Base-by-base conservation (phyloP, 2,113 vertebrate genomes). In the Rhinolophus ferrumequinum region DNA sequence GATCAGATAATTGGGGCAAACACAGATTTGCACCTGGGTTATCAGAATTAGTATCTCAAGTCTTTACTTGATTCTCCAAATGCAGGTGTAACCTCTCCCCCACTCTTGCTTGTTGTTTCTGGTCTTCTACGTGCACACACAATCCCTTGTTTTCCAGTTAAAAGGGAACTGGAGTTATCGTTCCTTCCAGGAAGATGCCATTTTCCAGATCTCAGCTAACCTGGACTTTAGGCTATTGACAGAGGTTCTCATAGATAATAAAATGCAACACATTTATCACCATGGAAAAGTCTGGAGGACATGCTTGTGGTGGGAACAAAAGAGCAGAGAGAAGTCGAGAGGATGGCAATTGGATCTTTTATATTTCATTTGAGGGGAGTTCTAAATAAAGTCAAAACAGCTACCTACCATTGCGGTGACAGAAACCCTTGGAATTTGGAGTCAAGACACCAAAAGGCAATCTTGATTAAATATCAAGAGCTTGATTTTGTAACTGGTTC, bases 201-300 rank as follows among this genome's bases (percentile, higher is more conserved):
- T 95, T 91, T 95, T 95, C 83, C 24, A 92, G 66, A 62, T 87
- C 83, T 50, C 73, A 44, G 44, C 35, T 93, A 64, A 96, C 75
- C 60, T 47, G 24, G 35, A 54, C 66, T 94, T 86, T 15, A 90
- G 67, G 35, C 44, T 76, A 58, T 88, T 66, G 50, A 18, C 58
- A 70, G 15, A 87, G 33, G 30, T 35, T 81, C 50, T 30, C 19
- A 30, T 26, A 80, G 69, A 76, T 75, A 90, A 88, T 60, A 90
- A 94, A 95, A 94, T 38, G 28, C 64, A 90, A 80, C 66, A 80
- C 30, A 72, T 14, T 52, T 81, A 26, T 33, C 66, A 85, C 54
- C 35, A 15, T 35, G 54, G 50, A 75, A 75, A 89, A 75, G 33
- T 70, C 60, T 72, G 28, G 28, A 88, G 77, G 22, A 30, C 15